Conservation (phyloP, 2,113 vertebrate genomes). For the Hipposideros armiger region DNA sequence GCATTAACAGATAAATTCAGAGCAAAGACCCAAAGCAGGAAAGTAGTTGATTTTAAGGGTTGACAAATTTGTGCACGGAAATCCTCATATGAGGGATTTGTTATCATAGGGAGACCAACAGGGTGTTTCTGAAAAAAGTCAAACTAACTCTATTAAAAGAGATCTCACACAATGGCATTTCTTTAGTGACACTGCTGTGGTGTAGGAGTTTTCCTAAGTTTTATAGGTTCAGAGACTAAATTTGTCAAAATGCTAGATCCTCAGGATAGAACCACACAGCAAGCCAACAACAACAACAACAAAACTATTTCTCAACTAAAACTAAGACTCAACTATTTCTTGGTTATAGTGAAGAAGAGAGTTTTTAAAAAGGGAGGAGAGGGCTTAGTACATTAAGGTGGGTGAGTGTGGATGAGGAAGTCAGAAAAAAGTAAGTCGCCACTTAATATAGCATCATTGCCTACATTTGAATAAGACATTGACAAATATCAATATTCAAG, state of each 20-base stretch:
- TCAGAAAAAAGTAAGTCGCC: neutral
- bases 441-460: neutral
- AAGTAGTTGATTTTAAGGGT: neutral
- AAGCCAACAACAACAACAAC: neutral
- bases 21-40: neutral
- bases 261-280: neutral
- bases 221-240: neutral
- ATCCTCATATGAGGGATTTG: neutral
- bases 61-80: neutral
- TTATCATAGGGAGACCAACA: neutral
- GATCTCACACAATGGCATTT: neutral
- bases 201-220: neutral
- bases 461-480: neutral
- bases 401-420: neutral
- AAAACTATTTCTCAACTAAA: neutral
- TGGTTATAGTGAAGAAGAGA: neutral
- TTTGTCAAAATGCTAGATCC: neutral
- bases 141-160: neutral
- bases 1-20: neutral
- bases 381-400: neutral
- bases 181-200: neutral
- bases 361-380: neutral
- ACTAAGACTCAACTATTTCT: neutral
- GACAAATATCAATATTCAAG: neutral
- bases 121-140: neutral